Conservation (phyloP, 2,797 vertebrate species). For the Stomatorhinus walkeri region DNA sequence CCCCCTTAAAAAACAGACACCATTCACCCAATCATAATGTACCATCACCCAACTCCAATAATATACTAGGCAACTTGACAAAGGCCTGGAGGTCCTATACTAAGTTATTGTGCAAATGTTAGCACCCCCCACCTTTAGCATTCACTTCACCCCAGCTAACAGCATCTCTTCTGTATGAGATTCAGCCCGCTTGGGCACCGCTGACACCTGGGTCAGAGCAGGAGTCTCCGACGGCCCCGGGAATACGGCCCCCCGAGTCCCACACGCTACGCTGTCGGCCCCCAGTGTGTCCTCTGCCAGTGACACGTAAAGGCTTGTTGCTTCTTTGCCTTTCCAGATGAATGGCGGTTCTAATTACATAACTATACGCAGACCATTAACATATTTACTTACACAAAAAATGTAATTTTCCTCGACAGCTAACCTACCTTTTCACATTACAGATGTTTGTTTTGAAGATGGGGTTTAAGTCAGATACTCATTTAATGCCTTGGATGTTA, state of each 20-base stretch:
- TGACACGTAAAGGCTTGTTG: slow-evolving; percentile 6
- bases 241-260: neutral
- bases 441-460: neutral
- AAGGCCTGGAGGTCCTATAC: neutral
- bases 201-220: neutral
- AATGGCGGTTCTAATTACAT: neutral
- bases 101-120: neutral
- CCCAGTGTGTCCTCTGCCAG: neutral
- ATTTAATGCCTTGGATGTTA: neutral
- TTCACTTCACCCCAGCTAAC: neutral
- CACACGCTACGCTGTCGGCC: neutral
- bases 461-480: neutral
- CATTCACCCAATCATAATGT: neutral
- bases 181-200: neutral
- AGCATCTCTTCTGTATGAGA: neutral
- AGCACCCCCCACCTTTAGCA: neutral
- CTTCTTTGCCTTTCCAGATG: neutral
- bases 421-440: neutral
- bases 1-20: neutral
- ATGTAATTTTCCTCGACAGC: neutral
- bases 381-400: neutral
- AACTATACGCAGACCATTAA: neutral
- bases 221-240: neutral
- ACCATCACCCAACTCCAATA: neutral
- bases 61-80: neutral